Base-by-base conservation (phyloP, 1,140 invertebrate species). In the Eumaeus atala region DNA sequence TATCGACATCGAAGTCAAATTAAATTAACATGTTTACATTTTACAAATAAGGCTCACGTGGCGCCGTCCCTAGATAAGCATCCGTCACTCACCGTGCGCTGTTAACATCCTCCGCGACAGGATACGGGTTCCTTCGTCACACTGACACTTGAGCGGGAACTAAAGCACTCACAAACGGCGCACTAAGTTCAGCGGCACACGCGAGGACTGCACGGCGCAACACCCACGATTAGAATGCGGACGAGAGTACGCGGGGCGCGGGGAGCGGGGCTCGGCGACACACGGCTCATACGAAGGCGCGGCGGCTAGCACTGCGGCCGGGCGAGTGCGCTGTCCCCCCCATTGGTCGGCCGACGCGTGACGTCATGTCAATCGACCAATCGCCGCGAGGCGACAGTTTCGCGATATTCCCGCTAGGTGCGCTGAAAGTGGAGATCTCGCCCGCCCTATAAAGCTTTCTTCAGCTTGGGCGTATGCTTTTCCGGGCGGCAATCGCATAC, bases 191-290 rank as follows among this genome's bases (percentile, higher is more conserved):
- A 64, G 80, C 72, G 77, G 72, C 78, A 84, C 82, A 79, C 82
- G 82, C 82, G 82, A 81, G 66, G 77, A 77, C 82, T 84, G 80
- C 75, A 84, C 83, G 65, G 79, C 77, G 80, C 77, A 76, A 86
- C 80, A 84, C 80, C 79, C 83, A 84, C 80, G 70, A 84, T 77
- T 83, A 83, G 83, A 86, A 86, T 86, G 83, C 83, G 83, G 78
- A 74, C 77, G 72, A 83, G 70, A 75, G 67, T 64, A 55, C 63
- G 73, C 63, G 68, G 68, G 75, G 67, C 70, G 78, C 72, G 81
- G 77, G 80, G 79, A 55, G 62, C 67, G 67, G 59, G 65, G 59
- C 63, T 59, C 69, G 70, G 69, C 76, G 69, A 74, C 69, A 83
- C 77, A 75, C 79, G 64, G 70, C 75, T 78, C 75, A 70, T 80